Conservation (phyloP, 2,113 vertebrate species). For the Ptychochromis oligacanthus region DNA sequence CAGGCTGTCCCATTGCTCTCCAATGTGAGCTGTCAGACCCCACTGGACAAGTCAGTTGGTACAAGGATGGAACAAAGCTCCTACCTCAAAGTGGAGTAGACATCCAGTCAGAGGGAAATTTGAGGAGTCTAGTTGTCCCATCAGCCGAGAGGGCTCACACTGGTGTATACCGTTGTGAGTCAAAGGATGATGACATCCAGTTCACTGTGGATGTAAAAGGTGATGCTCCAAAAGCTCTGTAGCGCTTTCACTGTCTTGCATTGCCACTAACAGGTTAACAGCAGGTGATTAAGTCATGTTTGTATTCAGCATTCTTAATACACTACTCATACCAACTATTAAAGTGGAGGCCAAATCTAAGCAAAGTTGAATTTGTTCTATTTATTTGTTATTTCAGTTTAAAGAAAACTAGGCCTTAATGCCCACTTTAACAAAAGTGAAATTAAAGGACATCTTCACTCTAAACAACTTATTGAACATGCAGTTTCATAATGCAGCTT, state of each 20-base stretch:
- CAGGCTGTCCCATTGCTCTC: conserved; percentile 63
- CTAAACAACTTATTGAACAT: not conserved
- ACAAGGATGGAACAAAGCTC: conserved; percentile 72
- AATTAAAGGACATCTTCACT: not conserved
- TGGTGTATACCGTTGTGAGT: conserved; percentile 77
- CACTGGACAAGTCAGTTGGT: conserved; percentile 69
- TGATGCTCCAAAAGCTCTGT: conserved; percentile 63
- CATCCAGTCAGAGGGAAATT: conserved; percentile 72
- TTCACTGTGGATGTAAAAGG: conserved; percentile 81
- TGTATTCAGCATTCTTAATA: not conserved
- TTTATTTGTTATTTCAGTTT: not conserved
- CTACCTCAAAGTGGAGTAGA: conserved; percentile 63
- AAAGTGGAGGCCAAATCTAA: not conserved
- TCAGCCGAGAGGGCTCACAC: conserved; percentile 72
- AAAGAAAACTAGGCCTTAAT: not conserved
- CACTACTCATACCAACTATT: not conserved
- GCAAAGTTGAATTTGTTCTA: not conserved
- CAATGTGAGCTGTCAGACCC: conserved; percentile 74
- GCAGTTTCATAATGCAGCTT: conserved; percentile 4
- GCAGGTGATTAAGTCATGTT: conserved; percentile 8
- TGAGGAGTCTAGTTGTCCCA: conserved; percentile 72
- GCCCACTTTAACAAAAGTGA: not conserved
- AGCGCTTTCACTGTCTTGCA: conserved; percentile 59
- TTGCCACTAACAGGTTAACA: conserved; percentile 65
- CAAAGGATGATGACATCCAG: conserved; percentile 74